These are phyloP conservation scores for Muscicapa striata DNA, from an alignment of 2,797 vertebrate genomes.

Conservation along the genomic window DNA sequence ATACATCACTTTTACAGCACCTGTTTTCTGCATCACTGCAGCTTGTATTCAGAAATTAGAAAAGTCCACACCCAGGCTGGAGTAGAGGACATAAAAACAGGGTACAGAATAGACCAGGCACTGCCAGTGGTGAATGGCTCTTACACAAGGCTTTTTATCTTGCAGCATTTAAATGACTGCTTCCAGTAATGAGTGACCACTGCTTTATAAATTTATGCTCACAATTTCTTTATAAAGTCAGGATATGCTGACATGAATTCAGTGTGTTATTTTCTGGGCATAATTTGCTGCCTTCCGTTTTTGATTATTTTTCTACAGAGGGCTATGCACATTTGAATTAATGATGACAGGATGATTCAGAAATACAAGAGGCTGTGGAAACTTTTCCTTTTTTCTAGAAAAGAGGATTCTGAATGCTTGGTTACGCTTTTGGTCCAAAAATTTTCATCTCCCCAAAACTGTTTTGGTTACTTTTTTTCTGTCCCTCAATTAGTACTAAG, in stretches of 20 bases:
- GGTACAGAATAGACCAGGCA: background rate
- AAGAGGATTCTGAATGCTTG: background rate
- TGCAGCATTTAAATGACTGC: background rate
- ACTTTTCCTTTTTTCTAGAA: background rate
- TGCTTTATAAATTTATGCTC: background rate
- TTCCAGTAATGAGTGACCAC: background rate
- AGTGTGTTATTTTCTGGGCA: background rate
- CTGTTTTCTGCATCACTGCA: background rate
- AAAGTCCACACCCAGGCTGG: background rate
- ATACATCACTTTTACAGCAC: background rate
- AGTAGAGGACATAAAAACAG: background rate
- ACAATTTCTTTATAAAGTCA: background rate
- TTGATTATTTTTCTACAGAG: background rate
- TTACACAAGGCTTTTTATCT: background rate
- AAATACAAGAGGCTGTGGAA: background rate
- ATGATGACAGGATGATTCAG: background rate
- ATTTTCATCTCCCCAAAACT: background rate
- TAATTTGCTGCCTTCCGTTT: background rate
- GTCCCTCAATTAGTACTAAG: background rate
- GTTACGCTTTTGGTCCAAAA: background rate
- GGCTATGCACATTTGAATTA: background rate
- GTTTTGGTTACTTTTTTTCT: background rate
- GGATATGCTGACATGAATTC: background rate
- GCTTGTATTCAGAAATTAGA: background rate
- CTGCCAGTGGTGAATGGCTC: fast-evolving